Conservation (phyloP, 2,113 vertebrate species). For the Zosterops borbonicus region DNA sequence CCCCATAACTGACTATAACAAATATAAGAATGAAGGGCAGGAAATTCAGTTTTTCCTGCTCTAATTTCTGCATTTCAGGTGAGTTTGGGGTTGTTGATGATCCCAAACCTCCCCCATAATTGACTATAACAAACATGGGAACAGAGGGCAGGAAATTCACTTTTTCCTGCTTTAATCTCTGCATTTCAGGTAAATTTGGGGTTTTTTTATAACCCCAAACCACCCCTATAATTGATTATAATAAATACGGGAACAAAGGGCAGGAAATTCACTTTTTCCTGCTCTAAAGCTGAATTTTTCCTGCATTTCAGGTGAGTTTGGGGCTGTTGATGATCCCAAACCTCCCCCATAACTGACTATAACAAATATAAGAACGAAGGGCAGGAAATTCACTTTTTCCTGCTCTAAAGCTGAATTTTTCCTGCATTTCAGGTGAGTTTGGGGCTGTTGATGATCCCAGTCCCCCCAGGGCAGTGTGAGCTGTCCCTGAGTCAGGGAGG, state of each 20-base stretch:
- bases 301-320: neutral
- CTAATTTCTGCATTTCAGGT: neutral
- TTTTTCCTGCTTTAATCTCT: neutral
- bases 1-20: too few species aligned
- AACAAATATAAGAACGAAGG: neutral
- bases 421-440: neutral
- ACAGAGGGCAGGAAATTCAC: neutral
- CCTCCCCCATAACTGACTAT: neutral
- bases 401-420: neutral
- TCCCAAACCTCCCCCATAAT: neutral
- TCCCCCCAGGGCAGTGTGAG: neutral
- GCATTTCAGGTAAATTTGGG: neutral
- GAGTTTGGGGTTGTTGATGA: neutral
- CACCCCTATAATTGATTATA: neutral
- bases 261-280: neutral
- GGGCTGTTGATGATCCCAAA: neutral
- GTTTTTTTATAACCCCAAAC: neutral
- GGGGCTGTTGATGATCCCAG: neutral
- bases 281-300: neutral
- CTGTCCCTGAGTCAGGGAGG: too few species aligned
- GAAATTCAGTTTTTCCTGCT: neutral
- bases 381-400: neutral
- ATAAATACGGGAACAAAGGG: fast-evolving
- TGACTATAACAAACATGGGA: neutral
- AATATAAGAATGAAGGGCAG: neutral